A percentile compares a stretch with the other conserved stretches of the same genome.
These are phyloP conservation scores for Hemiscyllium ocellatum DNA, from an alignment of 2,113 vertebrate species.

Conservation along the genomic window DNA sequence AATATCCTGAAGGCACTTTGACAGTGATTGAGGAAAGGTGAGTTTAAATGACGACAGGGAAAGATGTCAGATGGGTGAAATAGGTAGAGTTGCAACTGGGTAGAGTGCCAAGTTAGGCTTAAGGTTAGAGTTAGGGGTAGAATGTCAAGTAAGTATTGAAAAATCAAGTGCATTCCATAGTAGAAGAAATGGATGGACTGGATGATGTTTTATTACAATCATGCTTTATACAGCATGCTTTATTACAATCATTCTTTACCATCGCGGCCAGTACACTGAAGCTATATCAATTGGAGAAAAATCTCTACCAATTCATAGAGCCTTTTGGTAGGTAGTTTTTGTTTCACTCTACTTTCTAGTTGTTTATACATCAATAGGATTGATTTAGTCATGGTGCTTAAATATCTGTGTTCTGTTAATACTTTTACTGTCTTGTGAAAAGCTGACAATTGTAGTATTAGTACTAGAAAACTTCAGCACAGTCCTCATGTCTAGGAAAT, in stretches of 20 bases:
- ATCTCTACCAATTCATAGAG: conserved; percentile 91
- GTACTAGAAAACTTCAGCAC: background rate
- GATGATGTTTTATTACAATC: conserved; percentile 98
- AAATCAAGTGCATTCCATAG: conserved; percentile 75
- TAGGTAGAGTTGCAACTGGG: no score
- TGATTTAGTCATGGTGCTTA: background rate
- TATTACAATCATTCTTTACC: conserved; percentile 76
- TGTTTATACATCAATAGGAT: conserved; percentile 44
- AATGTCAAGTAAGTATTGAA: no score
- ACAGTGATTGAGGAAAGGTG: no score
- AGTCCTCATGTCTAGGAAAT: background rate
- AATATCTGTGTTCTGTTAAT: background rate
- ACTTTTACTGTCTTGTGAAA: background rate
- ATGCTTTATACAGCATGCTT: conserved; percentile 48
- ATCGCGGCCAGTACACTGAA: conserved; percentile 86
- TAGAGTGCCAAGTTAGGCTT: no score
- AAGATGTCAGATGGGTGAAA: no score
- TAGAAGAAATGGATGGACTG: conserved; percentile 89
- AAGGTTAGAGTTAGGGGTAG: no score
- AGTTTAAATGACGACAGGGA: no score
- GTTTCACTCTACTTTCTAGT: background rate
- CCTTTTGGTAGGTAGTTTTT: conserved; percentile 81
- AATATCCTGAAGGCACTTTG: no score
- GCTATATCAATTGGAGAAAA: conserved; percentile 89
- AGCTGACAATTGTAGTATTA: background rate